phyloP scores from a whole-genome alignment of 1,140 invertebrate species.

The Drosophila biarmipes region DNA sequence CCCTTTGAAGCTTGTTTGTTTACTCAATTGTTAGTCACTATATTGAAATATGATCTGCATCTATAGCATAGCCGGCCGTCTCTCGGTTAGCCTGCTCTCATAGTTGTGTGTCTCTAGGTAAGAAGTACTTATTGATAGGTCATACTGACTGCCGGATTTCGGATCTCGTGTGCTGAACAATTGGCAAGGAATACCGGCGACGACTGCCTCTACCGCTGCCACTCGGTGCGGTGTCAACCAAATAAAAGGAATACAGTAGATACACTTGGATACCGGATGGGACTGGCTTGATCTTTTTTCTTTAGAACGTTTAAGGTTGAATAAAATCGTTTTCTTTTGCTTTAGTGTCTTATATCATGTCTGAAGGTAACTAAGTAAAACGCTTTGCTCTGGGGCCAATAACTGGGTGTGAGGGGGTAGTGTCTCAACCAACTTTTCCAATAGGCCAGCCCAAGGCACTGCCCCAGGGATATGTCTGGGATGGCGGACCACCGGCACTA shows the following conservation, averaged over 20 bases:
- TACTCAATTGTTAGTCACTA: constrained; percentile 47
- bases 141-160: constrained; percentile 51
- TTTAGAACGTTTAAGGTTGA: constrained; percentile 47
- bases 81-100: constrained; percentile 47
- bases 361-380: constrained; percentile 73
- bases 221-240: constrained; percentile 46
- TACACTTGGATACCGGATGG: constrained; percentile 45
- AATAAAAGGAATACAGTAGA: constrained; percentile 61
- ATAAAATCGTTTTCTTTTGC: constrained; percentile 49
- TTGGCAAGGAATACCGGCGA: constrained; percentile 63
- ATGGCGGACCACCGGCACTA: constrained; percentile 52
- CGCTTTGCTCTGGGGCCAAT: constrained; percentile 46
- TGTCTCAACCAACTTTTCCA: constrained; percentile 75
- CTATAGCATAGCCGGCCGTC: constrained; percentile 58
- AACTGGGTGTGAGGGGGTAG: constrained; percentile 12
- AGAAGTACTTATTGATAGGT: constrained; percentile 58
- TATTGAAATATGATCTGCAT: constrained; percentile 61
- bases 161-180: constrained; percentile 79
- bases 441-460: constrained; percentile 55
- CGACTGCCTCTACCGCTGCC: constrained; percentile 35
- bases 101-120: constrained; percentile 40
- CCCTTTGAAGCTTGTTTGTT: constrained; percentile 63
- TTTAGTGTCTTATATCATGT: constrained; percentile 82
- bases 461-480: constrained; percentile 18
- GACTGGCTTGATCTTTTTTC: constrained; percentile 8